phyloP scores from a whole-genome alignment of 2,797 vertebrate genomes.

The Lacerta viridis region DNA sequence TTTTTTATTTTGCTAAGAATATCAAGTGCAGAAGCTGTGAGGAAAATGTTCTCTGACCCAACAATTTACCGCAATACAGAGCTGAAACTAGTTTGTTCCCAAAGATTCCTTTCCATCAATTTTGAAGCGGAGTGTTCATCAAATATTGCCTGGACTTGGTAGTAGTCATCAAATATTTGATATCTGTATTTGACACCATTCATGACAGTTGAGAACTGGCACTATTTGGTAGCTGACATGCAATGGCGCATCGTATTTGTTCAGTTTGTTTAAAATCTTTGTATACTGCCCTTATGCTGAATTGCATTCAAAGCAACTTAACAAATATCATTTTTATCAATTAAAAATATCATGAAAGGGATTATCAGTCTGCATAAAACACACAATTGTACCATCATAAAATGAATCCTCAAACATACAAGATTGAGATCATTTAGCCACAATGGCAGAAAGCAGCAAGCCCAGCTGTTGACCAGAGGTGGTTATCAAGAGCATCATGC shows the following conservation, averaged over 20 bases:
- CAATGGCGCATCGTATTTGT: background rate
- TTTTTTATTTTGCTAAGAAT: constrained; percentile 56
- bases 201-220: no score
- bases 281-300: background rate
- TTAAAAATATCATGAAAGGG: background rate
- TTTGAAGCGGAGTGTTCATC: background rate
- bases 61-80: constrained; percentile 30
- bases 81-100: background rate
- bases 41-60: constrained; percentile 43
- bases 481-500: no score
- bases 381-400: background rate
- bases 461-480: no score
- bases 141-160: background rate
- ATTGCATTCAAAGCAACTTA: background rate
- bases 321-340: background rate
- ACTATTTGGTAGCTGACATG: background rate
- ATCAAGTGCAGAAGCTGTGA: constrained; percentile 57
- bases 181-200: background rate
- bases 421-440: background rate
- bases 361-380: background rate
- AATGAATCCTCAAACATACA: background rate
- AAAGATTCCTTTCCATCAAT: background rate
- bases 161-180: background rate
- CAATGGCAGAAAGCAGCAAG: no score
- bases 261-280: background rate